Evolutionary conservation across 64 coral and sea anemone species (phyloP).

Genomic region (Stichodactyla mertensii): DNA sequence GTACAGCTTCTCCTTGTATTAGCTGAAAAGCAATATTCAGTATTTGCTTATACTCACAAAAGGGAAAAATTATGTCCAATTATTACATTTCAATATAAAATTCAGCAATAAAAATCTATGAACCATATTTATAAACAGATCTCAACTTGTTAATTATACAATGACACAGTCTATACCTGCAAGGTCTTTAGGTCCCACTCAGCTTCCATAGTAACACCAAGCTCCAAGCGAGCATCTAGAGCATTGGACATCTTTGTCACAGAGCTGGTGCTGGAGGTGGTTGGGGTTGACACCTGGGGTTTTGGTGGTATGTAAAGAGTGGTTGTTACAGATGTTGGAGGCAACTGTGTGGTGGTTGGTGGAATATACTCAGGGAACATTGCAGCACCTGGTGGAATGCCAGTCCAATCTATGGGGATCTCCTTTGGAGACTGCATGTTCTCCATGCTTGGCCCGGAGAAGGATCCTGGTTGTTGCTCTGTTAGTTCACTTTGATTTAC

Average conservation of each 20-base stretch:
- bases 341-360: not conserved
- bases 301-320: not conserved
- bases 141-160: too few relatives aligned
- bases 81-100: too few relatives aligned
- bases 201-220: slow-evolving; percentile 69
- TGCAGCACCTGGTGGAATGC: not conserved
- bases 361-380: not conserved
- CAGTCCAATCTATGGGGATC: not conserved
- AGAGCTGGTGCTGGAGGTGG: not conserved
- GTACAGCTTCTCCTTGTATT: slow-evolving; percentile 41
- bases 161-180: not conserved
- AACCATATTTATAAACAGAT: too few relatives aligned
- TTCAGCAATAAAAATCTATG: too few relatives aligned
- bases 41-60: not conserved
- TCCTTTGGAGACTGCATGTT: not conserved
- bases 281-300: not conserved
- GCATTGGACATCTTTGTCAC: slow-evolving; percentile 43
- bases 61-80: too few relatives aligned
- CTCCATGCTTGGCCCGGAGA: not conserved
- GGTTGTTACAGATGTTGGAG: slow-evolving; percentile 2
- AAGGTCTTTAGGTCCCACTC: slow-evolving; percentile 63
- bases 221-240: slow-evolving; percentile 50
- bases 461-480: not conserved
- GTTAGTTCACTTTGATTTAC: not conserved
- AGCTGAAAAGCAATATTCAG: not conserved